Percentiles rank a stretch among this genome's conserved stretches.
Conservation (phyloP, 2,113 vertebrate species). For the Melanostigma gelatinosum region DNA sequence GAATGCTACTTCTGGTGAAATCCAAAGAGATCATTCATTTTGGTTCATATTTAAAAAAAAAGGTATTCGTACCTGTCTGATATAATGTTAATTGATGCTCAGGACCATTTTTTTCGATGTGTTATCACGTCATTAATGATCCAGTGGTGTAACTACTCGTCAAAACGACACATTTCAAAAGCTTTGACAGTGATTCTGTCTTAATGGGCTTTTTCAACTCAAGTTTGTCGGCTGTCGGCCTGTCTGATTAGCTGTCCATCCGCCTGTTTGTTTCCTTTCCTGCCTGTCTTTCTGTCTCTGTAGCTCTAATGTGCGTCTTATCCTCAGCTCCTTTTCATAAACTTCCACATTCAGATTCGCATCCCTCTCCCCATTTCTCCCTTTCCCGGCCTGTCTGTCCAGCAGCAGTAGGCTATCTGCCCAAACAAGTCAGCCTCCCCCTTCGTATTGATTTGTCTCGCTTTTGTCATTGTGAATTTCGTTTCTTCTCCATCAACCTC, state of each 20-base stretch:
- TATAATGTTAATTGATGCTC: neutral
- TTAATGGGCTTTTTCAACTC: slow-evolving; percentile 17
- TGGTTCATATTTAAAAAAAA: neutral
- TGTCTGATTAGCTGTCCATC: slow-evolving; percentile 45
- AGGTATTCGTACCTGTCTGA: neutral
- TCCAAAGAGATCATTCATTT: neutral
- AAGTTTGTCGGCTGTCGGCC: slow-evolving; percentile 15
- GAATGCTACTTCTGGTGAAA: neutral
- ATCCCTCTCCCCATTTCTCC: neutral
- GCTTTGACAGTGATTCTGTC: slow-evolving; percentile 5
- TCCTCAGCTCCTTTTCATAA: slow-evolving; percentile 22
- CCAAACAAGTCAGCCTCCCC: slow-evolving; percentile 31
- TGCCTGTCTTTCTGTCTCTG: slow-evolving; percentile 9
- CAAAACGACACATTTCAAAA: neutral
- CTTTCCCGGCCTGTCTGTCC: neutral
- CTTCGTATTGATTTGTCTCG: slow-evolving; percentile 47
- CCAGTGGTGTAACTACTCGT: neutral
- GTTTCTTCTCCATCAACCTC: slow-evolving; percentile 54
- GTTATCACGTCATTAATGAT: neutral
- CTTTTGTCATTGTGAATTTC: slow-evolving; percentile 63
- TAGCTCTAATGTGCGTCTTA: slow-evolving; percentile 17
- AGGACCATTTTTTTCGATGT: neutral
- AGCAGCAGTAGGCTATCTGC: slow-evolving; percentile 20
- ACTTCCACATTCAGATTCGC: slow-evolving; percentile 34
- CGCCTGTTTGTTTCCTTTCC: slow-evolving; percentile 9